These are phyloP conservation scores for Actias luna DNA, from an alignment of 2,888 invertebrate species.

Conservation along the genomic window DNA sequence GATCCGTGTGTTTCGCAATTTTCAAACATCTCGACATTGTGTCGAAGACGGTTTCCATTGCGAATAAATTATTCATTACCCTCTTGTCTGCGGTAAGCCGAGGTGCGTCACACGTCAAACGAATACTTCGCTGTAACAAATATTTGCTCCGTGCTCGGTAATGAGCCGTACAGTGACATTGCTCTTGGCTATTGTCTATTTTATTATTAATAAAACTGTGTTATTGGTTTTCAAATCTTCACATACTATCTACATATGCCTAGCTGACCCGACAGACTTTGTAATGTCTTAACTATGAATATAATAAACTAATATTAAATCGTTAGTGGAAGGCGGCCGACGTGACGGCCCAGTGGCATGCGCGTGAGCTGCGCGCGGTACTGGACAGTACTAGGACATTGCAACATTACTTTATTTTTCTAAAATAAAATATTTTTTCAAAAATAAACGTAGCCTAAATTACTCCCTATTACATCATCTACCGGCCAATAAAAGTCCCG, in stretches of 20 bases:
- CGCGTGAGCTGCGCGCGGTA: no score
- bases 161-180: background rate
- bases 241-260: background rate
- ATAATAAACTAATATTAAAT: no score
- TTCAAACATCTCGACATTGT: slow-evolving; percentile 7
- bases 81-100: background rate
- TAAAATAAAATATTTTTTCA: no score
- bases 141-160: background rate
- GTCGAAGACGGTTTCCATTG: slow-evolving; percentile 9
- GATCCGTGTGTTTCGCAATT: background rate
- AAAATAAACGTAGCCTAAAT: no score
- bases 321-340: no score
- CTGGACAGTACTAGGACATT: no score
- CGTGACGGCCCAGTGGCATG: no score
- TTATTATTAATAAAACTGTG: background rate
- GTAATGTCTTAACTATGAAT: no score
- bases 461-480: no score
- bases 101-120: slow-evolving; percentile 4
- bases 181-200: background rate
- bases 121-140: slow-evolving; percentile 1
- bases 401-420: no score
- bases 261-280: no score
- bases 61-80: slow-evolving; percentile 8
- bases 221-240: background rate
- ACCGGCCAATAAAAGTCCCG: no score